These are phyloP conservation scores for Meiosimyza decipiens DNA, from an alignment of 2,888 invertebrate species.

Conservation along the genomic window DNA sequence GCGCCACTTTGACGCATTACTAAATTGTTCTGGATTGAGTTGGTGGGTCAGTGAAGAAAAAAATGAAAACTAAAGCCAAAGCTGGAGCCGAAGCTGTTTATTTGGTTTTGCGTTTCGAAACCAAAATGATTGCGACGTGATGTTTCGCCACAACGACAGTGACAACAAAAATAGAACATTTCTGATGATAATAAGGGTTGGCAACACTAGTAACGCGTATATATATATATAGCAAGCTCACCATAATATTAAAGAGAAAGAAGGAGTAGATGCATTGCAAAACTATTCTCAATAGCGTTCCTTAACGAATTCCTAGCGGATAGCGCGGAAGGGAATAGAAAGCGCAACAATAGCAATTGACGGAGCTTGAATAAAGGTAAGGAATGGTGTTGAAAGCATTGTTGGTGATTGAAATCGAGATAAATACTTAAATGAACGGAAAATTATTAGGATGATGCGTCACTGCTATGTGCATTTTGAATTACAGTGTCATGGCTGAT, in stretches of 20 bases:
- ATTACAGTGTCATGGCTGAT: neutral
- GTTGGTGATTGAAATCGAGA: neutral
- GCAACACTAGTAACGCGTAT: too few relatives aligned
- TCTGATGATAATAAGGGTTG: neutral
- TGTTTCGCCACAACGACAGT: neutral
- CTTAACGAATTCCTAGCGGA: neutral
- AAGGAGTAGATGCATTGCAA: neutral
- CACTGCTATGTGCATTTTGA: neutral
- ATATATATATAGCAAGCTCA: neutral
- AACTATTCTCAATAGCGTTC: neutral
- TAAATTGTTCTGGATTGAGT: neutral
- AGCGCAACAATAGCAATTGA: too few relatives aligned
- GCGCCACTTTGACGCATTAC: slow-evolving; percentile 17
- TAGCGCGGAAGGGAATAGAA: too few relatives aligned
- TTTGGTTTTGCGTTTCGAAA: neutral
- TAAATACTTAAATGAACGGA: slow-evolving; percentile 10
- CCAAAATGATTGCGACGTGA: slow-evolving; percentile 17
- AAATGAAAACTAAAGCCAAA: neutral
- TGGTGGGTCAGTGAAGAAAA: neutral
- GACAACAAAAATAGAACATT: neutral
- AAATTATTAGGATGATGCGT: neutral
- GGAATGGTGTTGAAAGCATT: too few relatives aligned
- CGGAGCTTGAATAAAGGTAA: neutral
- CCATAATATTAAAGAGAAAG: neutral
- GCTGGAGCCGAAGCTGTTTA: neutral